phyloP scores from a whole-genome alignment of 92 coral and sea anemone genomes.

The Micromussa lordhowensis region DNA sequence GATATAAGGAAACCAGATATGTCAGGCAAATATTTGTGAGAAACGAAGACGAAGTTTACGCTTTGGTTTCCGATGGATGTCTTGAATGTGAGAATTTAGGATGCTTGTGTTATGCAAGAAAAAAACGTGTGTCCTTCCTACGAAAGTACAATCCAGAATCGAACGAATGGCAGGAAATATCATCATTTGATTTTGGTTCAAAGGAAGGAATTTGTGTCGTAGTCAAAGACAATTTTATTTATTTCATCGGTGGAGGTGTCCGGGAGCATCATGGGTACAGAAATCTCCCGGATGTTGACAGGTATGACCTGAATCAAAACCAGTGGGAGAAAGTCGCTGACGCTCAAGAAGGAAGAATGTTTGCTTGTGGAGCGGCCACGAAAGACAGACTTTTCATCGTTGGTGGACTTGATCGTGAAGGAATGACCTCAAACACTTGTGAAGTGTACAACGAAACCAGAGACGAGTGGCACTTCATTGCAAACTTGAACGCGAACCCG shows the following conservation, averaged over 20 bases:
- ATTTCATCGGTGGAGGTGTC: constrained; percentile 18
- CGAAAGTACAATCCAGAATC: constrained; percentile 9
- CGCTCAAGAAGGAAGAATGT: constrained; percentile 19
- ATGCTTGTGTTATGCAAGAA: neutral
- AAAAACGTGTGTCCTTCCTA: neutral
- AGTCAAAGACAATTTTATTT: neutral
- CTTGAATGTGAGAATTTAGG: neutral
- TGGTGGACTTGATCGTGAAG: neutral
- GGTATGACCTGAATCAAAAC: neutral
- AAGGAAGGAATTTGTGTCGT: constrained; percentile 21
- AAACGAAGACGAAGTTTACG: constrained; percentile 3
- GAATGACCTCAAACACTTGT: neutral
- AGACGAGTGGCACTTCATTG: constrained; percentile 14
- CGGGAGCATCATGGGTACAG: neutral
- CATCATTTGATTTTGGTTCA: constrained; percentile 21
- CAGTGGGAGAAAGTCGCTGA: constrained; percentile 19
- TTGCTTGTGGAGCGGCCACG: constrained; percentile 12
- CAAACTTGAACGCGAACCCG: neutral
- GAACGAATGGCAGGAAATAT: constrained; percentile 7
- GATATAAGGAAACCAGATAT: neutral
- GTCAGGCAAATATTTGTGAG: constrained; percentile 1
- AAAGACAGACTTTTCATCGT: neutral
- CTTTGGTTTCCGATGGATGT: constrained; percentile 6
- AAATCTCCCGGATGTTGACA: neutral
- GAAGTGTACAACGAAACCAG: constrained; percentile 17